Evolutionary conservation across 35 echinoderm and acorn worm species (phyloP).

Genomic region (Hemicentrotus pulcherrimus): DNA sequence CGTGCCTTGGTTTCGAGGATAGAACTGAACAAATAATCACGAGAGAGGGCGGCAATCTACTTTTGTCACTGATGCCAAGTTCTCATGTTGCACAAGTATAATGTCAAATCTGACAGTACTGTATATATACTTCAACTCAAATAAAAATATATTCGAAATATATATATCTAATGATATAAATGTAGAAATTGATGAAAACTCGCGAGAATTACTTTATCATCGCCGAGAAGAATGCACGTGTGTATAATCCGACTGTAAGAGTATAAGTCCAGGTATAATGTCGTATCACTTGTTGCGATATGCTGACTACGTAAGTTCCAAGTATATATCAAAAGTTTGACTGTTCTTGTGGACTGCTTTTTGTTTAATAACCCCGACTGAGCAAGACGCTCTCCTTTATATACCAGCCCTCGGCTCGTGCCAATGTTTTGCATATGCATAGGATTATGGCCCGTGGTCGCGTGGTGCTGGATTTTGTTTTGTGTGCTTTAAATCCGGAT

Average conservation of each 20-base stretch:
- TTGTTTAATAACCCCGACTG: not conserved
- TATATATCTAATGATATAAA: not conserved
- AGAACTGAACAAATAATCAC: not conserved
- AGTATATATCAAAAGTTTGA: no score
- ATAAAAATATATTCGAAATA: not conserved
- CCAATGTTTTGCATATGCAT: conserved; percentile 43
- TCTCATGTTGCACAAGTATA: not conserved
- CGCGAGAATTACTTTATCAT: not conserved
- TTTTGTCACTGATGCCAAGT: not conserved
- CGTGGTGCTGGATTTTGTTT: conserved; percentile 15
- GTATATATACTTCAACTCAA: not conserved
- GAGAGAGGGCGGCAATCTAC: conserved; percentile 24
- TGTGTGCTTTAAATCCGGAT: conserved; percentile 17
- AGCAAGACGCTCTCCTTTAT: not conserved
- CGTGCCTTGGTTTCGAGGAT: not conserved
- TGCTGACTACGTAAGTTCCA: not conserved
- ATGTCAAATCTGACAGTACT: conserved; percentile 20
- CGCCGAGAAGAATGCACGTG: not conserved
- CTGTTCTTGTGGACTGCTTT: not conserved
- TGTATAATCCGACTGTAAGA: not conserved
- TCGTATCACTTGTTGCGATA: not conserved
- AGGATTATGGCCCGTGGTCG: not conserved
- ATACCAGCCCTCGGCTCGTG: conserved; percentile 22
- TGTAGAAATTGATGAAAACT: not conserved
- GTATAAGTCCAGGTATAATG: not conserved